These are phyloP conservation scores for Lithobates sylvaticus DNA, from an alignment of 2,797 vertebrate genomes.

Conservation along the genomic window DNA sequence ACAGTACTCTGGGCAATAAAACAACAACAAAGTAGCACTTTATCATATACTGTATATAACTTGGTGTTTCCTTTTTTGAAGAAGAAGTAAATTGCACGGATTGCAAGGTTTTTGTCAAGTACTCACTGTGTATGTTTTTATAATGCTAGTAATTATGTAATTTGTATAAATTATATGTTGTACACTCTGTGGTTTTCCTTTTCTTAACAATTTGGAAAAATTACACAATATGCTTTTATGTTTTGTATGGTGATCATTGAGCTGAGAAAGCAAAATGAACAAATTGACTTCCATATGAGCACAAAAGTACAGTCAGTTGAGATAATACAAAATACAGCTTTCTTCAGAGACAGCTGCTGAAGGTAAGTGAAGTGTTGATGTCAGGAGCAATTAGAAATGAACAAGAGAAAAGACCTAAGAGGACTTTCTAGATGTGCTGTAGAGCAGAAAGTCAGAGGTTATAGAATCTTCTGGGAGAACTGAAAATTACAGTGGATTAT, in stretches of 20 bases:
- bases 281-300: conserved; percentile 10
- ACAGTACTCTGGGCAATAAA: too few species aligned
- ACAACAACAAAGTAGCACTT: too few species aligned
- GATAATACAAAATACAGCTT: conserved; percentile 4
- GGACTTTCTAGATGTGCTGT: conserved; percentile 30
- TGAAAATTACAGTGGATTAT: conserved; percentile 18
- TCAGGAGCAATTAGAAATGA: conserved; percentile 54
- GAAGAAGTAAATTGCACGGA: too few species aligned
- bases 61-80: too few species aligned
- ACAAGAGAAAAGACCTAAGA: conserved; percentile 43
- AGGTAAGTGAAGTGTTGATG: conserved; percentile 40
- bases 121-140: neutral
- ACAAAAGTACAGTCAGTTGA: neutral
- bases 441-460: conserved; percentile 31
- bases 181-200: neutral
- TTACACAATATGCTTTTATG: neutral
- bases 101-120: neutral
- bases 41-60: too few species aligned
- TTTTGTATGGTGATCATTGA: neutral
- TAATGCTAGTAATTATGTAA: neutral
- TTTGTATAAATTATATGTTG: neutral
- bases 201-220: neutral
- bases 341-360: conserved; percentile 28
- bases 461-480: conserved; percentile 12
- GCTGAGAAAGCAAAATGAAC: conserved; percentile 11